Conservation (phyloP, 2,797 vertebrate genomes). For the Sebastiscus tertius region DNA sequence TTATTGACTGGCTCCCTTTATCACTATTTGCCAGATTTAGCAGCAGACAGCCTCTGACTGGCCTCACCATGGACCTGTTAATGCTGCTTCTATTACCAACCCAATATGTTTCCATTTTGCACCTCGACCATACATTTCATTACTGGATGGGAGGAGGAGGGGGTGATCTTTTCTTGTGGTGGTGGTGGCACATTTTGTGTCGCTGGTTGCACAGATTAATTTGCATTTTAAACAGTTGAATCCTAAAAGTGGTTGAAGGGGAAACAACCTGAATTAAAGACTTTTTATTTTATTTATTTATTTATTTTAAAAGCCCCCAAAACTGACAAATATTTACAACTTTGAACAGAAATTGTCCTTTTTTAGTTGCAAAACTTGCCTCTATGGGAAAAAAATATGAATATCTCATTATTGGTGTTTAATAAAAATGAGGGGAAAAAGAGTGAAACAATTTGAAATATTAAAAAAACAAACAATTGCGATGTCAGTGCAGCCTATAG, state of each 20-base stretch:
- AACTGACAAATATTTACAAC: not conserved
- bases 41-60: conserved; percentile 62
- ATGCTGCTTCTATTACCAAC: conserved; percentile 48
- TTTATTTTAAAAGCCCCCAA: not conserved
- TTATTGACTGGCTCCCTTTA: conserved; percentile 78
- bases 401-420: not conserved
- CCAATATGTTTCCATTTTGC: conserved; percentile 63
- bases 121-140: conserved; percentile 55
- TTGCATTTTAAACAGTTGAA: conserved; percentile 21
- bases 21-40: conserved; percentile 78
- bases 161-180: not conserved
- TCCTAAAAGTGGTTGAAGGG: not conserved
- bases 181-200: conserved; percentile 17
- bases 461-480: conserved; percentile 42
- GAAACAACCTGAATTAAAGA: not conserved
- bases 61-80: conserved; percentile 69
- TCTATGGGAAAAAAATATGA: not conserved
- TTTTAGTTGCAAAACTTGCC: conserved; percentile 8
- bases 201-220: conserved; percentile 13
- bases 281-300: not conserved
- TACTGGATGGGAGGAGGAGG: conserved; percentile 13
- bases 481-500: conserved; percentile 61
- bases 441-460: conserved; percentile 24
- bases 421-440: not conserved
- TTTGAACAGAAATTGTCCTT: not conserved